Conservation (phyloP, 2,888 invertebrate species). For the Junonia oenone region DNA sequence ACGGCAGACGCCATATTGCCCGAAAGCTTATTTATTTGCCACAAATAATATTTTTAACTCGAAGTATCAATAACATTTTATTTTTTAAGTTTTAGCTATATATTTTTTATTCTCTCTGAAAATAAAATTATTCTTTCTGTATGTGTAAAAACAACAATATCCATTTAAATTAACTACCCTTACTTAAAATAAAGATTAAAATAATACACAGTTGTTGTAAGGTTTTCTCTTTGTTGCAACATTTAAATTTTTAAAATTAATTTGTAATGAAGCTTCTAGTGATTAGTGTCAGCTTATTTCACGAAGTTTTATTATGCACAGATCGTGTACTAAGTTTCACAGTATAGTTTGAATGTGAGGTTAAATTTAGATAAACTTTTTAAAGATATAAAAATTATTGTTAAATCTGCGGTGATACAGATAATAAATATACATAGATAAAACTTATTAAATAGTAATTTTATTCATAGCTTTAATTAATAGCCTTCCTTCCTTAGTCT, state of each 20-base stretch:
- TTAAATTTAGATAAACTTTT: background rate
- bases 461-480: background rate
- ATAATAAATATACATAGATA: background rate
- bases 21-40: conserved; percentile 6
- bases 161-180: background rate
- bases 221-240: conserved; percentile 2
- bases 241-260: background rate
- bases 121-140: background rate
- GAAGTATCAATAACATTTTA: conserved; percentile 1
- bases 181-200: background rate
- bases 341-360: conserved; percentile 5
- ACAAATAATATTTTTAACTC: background rate
- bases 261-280: background rate
- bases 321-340: background rate
- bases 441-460: background rate
- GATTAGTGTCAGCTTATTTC: background rate
- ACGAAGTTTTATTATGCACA: background rate
- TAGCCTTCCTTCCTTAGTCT: background rate
- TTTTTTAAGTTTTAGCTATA: conserved; percentile 9
- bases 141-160: background rate
- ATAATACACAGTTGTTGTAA: conserved; percentile 1
- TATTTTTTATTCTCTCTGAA: background rate
- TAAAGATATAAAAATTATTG: conserved; percentile 7
- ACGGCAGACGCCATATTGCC: conserved; percentile 7
- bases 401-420: conserved; percentile 6